Evolutionary conservation across 2,888 invertebrate species (phyloP).

Genomic region (Ichneumoninae sp.): DNA sequence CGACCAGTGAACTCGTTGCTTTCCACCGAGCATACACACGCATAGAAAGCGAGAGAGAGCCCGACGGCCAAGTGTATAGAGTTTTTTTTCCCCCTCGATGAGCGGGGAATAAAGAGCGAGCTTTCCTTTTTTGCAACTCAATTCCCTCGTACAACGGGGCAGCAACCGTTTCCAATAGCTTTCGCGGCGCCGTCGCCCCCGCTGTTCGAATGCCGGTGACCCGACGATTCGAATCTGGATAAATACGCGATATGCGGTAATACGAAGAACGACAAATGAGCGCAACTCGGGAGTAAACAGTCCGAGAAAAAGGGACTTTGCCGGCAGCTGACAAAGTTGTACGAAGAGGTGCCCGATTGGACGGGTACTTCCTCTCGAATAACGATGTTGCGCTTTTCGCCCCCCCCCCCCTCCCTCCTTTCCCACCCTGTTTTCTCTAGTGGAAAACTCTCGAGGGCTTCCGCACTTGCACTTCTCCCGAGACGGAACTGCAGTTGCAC

Average conservation of each 20-base stretch:
- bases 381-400: slow-evolving; percentile 35
- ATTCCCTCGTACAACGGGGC: slow-evolving; percentile 36
- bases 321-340: slow-evolving; percentile 20
- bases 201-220: background rate
- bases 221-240: slow-evolving; percentile 10
- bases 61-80: slow-evolving; percentile 33
- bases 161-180: slow-evolving; percentile 28
- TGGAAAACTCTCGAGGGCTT: slow-evolving; percentile 26
- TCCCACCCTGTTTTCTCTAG: slow-evolving; percentile 11
- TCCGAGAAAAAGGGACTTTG: slow-evolving; percentile 8
- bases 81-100: background rate
- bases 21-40: background rate
- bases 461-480: background rate
- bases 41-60: background rate
- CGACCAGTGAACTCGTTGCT: slow-evolving; percentile 32
- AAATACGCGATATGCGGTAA: slow-evolving; percentile 29
- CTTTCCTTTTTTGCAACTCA: slow-evolving; percentile 23
- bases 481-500: background rate
- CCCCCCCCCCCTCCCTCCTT: slow-evolving; percentile 4
- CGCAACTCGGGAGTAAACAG: slow-evolving; percentile 12
- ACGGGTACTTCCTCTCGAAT: slow-evolving; percentile 15
- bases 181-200: background rate
- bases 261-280: slow-evolving; percentile 1
- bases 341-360: background rate
- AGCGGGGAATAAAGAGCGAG: slow-evolving; percentile 15